These are phyloP conservation scores for Coptodon bakossiorum DNA, from an alignment of 2,113 vertebrate species.

Conservation along the genomic window DNA sequence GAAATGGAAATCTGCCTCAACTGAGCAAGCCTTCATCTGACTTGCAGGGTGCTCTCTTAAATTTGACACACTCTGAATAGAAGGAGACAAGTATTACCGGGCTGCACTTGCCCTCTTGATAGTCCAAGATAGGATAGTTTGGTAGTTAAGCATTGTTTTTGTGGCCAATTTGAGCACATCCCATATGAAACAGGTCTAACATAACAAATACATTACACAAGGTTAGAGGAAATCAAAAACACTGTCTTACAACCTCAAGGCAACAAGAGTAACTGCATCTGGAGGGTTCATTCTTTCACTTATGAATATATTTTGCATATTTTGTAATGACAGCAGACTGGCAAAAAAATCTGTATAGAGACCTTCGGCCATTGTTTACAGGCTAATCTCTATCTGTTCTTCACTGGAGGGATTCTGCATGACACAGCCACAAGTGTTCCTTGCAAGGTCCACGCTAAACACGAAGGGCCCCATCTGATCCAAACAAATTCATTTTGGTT, in stretches of 20 bases:
- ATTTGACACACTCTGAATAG: constrained; percentile 1
- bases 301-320: not conserved
- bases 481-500: not conserved
- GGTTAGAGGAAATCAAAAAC: not conserved
- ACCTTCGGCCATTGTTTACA: not conserved
- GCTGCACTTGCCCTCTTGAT: not conserved
- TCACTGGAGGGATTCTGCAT: not conserved
- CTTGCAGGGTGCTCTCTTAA: not conserved
- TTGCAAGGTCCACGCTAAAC: not conserved
- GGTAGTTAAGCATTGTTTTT: not conserved
- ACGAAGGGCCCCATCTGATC: not conserved
- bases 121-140: not conserved
- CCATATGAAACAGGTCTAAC: not conserved
- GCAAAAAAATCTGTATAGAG: not conserved
- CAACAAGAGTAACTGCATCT: not conserved
- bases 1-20: constrained; percentile 51
- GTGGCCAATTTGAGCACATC: not conserved
- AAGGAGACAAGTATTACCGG: not conserved
- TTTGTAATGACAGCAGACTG: not conserved
- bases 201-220: not conserved
- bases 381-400: not conserved
- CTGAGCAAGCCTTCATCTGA: constrained; percentile 33
- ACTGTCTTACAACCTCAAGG: not conserved
- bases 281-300: not conserved
- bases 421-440: not conserved